A percentile compares a stretch with the other conserved stretches of the same genome.
These are phyloP conservation scores for Torymus texanus DNA, from an alignment of 2,888 invertebrate species.

Conservation along the genomic window DNA sequence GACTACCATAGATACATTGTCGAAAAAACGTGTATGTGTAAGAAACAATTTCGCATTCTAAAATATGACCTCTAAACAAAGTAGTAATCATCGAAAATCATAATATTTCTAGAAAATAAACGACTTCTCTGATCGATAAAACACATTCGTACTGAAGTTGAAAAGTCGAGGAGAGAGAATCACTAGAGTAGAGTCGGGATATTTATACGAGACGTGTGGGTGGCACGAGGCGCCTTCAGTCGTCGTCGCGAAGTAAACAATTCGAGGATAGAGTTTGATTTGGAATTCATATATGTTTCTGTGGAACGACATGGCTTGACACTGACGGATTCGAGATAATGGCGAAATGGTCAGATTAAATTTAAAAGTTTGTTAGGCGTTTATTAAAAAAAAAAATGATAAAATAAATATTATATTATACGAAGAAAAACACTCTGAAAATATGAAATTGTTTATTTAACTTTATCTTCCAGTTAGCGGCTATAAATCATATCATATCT, in stretches of 20 bases:
- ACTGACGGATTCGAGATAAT: no score
- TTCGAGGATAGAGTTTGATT: not conserved
- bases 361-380: no score
- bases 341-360: no score
- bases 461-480: no score
- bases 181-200: not conserved
- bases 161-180: not conserved
- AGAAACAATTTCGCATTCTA: no score
- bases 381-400: no score
- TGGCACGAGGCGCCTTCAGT: not conserved
- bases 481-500: slow-evolving; percentile 1
- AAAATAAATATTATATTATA: no score
- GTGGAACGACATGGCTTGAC: no score
- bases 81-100: not conserved
- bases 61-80: no score
- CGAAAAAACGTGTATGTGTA: no score
- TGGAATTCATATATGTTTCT: not conserved
- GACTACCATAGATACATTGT: no score
- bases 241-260: not conserved
- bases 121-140: slow-evolving; percentile 17
- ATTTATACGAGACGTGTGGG: slow-evolving; percentile 22
- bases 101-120: slow-evolving; percentile 18
- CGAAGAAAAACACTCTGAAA: no score
- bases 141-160: not conserved
- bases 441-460: not conserved